These are phyloP conservation scores for Drosophila erecta DNA, from an alignment of 1,140 invertebrate species.

Conservation along the genomic window DNA sequence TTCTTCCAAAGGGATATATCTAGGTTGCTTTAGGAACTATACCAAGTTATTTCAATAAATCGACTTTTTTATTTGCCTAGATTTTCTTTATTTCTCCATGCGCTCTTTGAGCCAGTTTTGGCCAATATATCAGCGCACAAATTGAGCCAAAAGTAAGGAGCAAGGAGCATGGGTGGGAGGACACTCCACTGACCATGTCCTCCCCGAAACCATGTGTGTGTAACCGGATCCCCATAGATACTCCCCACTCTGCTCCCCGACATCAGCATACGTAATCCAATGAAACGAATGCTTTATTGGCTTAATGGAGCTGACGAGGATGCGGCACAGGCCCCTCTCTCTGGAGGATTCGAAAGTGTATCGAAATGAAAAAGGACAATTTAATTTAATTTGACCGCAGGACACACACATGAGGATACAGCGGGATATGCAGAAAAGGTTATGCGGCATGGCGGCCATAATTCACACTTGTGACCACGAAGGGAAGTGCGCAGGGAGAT, in stretches of 20 bases:
- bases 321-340: constrained; percentile 30
- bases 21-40: too few relatives aligned
- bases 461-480: constrained; percentile 76
- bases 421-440: constrained; percentile 43
- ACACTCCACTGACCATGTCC: constrained; percentile 33
- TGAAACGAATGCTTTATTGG: constrained; percentile 83
- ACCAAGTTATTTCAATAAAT: too few relatives aligned
- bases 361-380: constrained; percentile 83
- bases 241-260: constrained; percentile 3
- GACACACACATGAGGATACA: constrained; percentile 30
- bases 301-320: constrained; percentile 74
- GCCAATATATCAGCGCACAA: constrained; percentile 60
- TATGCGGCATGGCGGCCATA: constrained; percentile 60
- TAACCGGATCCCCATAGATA: constrained; percentile 57
- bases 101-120: constrained; percentile 11
- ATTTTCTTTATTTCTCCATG: not conserved
- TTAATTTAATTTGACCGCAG: constrained; percentile 79
- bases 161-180: not conserved
- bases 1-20: too few relatives aligned
- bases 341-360: constrained; percentile 73
- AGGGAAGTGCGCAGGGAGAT: constrained; percentile 8
- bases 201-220: constrained; percentile 31
- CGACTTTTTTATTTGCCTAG: not conserved
- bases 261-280: constrained; percentile 82
- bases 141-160: constrained; percentile 32